Percentiles rank a stretch among this genome's conserved stretches.
Conservation (phyloP, 2,888 invertebrate genomes). For the Dryocosmus kuriphilus region DNA sequence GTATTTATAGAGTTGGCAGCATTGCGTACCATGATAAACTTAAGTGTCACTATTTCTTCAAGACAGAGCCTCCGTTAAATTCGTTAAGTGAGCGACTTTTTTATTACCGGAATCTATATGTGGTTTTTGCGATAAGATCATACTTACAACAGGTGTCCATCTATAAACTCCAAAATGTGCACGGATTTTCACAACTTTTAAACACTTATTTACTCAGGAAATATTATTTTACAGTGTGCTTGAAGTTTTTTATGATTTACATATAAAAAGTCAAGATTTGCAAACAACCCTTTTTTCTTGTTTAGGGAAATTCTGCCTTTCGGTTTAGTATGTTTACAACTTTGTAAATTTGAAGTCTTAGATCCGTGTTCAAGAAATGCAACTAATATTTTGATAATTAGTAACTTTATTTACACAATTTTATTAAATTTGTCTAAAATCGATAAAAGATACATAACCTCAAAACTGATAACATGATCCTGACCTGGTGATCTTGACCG, state of each 20-base stretch:
- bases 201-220: not conserved
- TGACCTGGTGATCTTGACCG: too few relatives aligned
- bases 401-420: too few relatives aligned
- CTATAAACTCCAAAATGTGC: not conserved
- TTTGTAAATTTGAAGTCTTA: not conserved
- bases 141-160: conserved; percentile 28
- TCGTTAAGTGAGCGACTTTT: not conserved
- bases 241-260: not conserved
- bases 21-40: not conserved
- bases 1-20: not conserved
- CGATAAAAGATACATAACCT: not conserved
- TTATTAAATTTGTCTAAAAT: not conserved
- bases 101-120: not conserved
- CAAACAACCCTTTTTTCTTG: not conserved
- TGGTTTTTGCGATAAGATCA: not conserved
- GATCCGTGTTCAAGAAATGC: not conserved
- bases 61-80: not conserved
- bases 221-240: not conserved
- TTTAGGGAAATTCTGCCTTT: not conserved
- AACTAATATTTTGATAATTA: not conserved
- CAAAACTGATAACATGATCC: not conserved
- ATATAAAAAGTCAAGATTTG: not conserved
- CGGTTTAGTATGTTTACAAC: not conserved
- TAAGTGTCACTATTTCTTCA: not conserved
- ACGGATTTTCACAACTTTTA: not conserved